Base-by-base conservation (phyloP, 2,113 vertebrate genomes). In the Myodes glareolus region DNA sequence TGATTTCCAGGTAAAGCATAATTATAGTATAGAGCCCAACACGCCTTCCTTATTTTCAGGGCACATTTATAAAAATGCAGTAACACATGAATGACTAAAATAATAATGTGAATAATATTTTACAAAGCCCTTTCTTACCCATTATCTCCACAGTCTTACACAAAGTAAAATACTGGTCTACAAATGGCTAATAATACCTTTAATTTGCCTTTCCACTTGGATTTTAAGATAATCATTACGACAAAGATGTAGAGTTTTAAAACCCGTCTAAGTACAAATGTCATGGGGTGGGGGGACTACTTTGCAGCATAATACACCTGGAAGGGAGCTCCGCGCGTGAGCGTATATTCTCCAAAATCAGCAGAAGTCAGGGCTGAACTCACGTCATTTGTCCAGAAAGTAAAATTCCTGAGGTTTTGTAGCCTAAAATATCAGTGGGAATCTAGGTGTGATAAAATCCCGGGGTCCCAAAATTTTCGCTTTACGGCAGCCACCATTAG, bases 141-240 rank as follows among this genome's bases (percentile, higher is more conserved):
- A 80, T 91, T 97, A 70, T 91, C 90, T 90, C 92, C 84, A 93
- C 42, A 84, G 21, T 91, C 91, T 96, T 91, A 77, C 7, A 42
- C 73, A 45, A 93, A 93, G 73, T 65, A 95, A 91, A 93, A 95
- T 58, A 58, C 63, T 45, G 55, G 84, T 81, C 77, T n/a, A 84
- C 61, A 95, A 90, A 86, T 94, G 90, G 87, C 73, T 93, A 93
- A 93, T 95, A 75, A 96, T 75, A 93, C 73, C 87, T 84, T 95
- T 94, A 75, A 89, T 94, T 68, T 89, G 33, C 73, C 27, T 95
- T 94, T n/a, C 21, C 61, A 77, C 73, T 89, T 97, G 93, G 67
- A 94, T 78, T 88, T 89, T 88, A 90, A 61, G 55, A 70, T 93
- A 95, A 90, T 90, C 42, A 45, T 80, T 94, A n/a, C 39, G 80